Evolutionary conservation across 2,888 invertebrate species (phyloP).

Genomic region (Camptogramma bilineatum): DNA sequence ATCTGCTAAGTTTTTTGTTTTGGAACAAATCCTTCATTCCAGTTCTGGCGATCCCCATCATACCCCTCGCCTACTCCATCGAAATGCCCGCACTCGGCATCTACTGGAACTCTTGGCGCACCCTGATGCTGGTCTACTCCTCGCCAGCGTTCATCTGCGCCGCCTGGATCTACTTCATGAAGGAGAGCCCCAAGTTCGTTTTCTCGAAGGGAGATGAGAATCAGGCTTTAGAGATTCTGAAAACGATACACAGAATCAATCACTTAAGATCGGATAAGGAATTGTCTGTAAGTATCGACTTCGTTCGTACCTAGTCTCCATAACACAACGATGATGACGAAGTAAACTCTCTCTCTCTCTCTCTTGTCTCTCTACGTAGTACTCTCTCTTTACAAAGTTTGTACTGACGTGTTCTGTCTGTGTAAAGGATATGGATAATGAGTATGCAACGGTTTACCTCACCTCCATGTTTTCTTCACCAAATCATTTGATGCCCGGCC

Average conservation of each 20-base stretch:
- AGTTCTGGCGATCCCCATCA: constrained; percentile 88
- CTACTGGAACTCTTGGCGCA: constrained; percentile 89
- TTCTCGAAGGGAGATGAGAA: constrained; percentile 84
- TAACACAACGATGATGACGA: too few relatives aligned
- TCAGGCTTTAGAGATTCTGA: constrained; percentile 79
- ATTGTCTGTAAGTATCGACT: constrained; percentile 59
- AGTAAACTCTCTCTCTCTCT: too few relatives aligned
- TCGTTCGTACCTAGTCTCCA: too few relatives aligned
- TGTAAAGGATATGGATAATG: too few relatives aligned
- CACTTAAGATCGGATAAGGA: constrained; percentile 50
- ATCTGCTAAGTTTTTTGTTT: too few relatives aligned
- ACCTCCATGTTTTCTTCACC: too few relatives aligned
- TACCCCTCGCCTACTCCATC: constrained; percentile 82
- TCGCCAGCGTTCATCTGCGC: constrained; percentile 87
- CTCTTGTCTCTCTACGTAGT: too few relatives aligned
- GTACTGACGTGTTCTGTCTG: too few relatives aligned
- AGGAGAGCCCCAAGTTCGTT: constrained; percentile 92
- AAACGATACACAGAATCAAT: constrained; percentile 64
- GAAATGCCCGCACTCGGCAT: constrained; percentile 74
- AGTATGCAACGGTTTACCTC: too few relatives aligned
- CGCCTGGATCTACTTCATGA: constrained; percentile 82
- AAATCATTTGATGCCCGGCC: too few relatives aligned
- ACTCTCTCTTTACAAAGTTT: too few relatives aligned
- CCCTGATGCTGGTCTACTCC: constrained; percentile 88
- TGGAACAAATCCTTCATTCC: too few relatives aligned